Base-by-base conservation (phyloP, 2,797 vertebrate species). In the Podarcis siculus region DNA sequence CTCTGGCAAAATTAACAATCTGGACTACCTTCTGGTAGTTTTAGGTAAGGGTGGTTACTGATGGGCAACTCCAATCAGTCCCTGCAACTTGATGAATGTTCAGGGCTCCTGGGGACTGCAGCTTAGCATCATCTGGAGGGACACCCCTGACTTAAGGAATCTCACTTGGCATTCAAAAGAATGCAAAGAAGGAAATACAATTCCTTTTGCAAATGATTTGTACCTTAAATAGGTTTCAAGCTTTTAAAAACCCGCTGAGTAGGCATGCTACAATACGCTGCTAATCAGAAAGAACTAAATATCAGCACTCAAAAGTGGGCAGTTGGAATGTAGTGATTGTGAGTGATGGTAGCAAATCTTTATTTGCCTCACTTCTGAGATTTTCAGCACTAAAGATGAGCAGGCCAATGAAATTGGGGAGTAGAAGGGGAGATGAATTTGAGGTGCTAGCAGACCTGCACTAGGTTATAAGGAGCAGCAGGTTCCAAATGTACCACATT, bases 401-500 rank as follows among this genome's bases (percentile, higher is more conserved):
- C 45, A 61, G 49, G 61, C 35, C n/a, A 17, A 8, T 80, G 35
- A 58, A 42, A 73, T 45, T 55, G 4, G 49, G 27, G 19, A 67
- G n/a, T 21, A 37, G 35, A 45, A 45, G 25, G n/a, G 58, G 27
- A 76, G 8, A 30, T 23, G 23, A 10, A 30, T 12, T 42, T 66
- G 27, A n/a, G 23, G 3, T 25, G 7, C 21, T 61, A 79, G 12
- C 21, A 30, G 32, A 4, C n/a, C 10, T 79, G 4, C 1, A 4
- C 55, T 23, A 37, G 6, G 0, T 0, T 0, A 0, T 42, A 6
- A 3, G 58, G 61, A 21, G 10, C 6, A n/a, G 49, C 87, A 84
- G 2, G 19, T 42, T 79, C 89, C 61, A 90, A 79, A 27, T 64
- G 67, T 4, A n/a, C 49, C 32, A 4, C 3, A 0, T 92, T 90